Conservation (phyloP, 2,113 vertebrate species). For the Lepus timidus region DNA sequence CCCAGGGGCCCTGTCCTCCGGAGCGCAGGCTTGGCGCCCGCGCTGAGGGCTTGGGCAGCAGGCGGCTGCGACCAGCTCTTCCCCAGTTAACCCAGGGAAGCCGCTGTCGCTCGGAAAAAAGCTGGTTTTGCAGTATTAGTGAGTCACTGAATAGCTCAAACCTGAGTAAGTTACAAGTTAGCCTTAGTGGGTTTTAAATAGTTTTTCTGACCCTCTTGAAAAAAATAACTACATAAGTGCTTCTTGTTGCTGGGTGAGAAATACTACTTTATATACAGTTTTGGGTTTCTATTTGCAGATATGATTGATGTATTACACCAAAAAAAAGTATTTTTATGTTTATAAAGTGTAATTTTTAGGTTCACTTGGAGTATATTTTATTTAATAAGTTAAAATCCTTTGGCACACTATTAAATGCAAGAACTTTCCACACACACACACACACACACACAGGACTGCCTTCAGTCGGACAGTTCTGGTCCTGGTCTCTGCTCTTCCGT, state of each 20-base stretch:
- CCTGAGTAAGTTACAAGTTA: conserved; percentile 88
- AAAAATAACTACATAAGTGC: conserved; percentile 87
- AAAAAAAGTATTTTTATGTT: conserved; percentile 92
- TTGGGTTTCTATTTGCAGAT: conserved; percentile 88
- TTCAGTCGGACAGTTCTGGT: conserved; percentile 87
- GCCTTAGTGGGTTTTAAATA: conserved; percentile 85
- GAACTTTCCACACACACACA: conserved; percentile 81
- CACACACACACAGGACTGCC: conserved; percentile 84
- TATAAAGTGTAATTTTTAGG: conserved; percentile 90
- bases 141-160: conserved; percentile 88
- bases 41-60: too few species aligned
- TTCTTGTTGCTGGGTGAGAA: conserved; percentile 90
- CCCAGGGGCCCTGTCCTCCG: too few species aligned
- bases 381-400: conserved; percentile 93
- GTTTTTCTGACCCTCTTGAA: conserved; percentile 78
- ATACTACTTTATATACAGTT: conserved; percentile 87
- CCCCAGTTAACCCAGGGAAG: conserved; percentile 86
- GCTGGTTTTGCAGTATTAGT: conserved; percentile 89
- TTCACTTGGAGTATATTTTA: conserved; percentile 93
- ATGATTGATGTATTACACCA: conserved; percentile 91
- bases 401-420: conserved; percentile 91
- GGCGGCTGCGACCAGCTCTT: conserved; percentile 71
- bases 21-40: too few species aligned
- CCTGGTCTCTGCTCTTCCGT: conserved; percentile 87
- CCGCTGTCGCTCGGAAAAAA: conserved; percentile 83